Conservation (phyloP, 2,888 invertebrate species). For the Dynastes maya region DNA sequence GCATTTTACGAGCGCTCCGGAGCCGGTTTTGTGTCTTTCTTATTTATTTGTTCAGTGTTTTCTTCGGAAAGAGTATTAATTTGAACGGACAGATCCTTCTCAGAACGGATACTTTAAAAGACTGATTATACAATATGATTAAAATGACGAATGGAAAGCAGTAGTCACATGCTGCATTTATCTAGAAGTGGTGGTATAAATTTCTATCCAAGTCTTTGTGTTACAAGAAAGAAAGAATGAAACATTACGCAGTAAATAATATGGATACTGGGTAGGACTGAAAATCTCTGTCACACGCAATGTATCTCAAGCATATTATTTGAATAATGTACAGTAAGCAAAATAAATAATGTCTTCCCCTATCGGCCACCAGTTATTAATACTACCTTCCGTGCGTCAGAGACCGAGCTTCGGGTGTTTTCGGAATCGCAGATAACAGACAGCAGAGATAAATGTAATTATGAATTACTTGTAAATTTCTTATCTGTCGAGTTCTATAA, state of each 20-base stretch:
- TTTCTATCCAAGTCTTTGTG: neutral
- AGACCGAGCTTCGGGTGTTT: too few relatives aligned
- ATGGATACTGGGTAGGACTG: too few relatives aligned
- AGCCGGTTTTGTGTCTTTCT: constrained; percentile 44
- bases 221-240: neutral
- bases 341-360: too few relatives aligned
- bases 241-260: neutral
- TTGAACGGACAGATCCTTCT: constrained; percentile 37
- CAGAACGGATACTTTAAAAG: constrained; percentile 35
- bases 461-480: too few relatives aligned
- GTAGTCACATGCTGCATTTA: constrained; percentile 8
- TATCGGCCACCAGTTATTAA: too few relatives aligned
- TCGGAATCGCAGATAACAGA: too few relatives aligned
- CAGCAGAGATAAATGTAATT: too few relatives aligned
- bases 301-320: too few relatives aligned
- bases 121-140: constrained; percentile 11
- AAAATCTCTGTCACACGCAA: too few relatives aligned
- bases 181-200: neutral
- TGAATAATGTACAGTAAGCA: too few relatives aligned
- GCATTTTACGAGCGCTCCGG: constrained; percentile 29
- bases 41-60: constrained; percentile 40
- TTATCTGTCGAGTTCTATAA: too few relatives aligned
- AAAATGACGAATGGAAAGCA: constrained; percentile 24
- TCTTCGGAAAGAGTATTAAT: constrained; percentile 46
- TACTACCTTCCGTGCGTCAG: too few relatives aligned